phyloP scores from a whole-genome alignment of 2,797 vertebrate species.

The Cossypha polioptera region DNA sequence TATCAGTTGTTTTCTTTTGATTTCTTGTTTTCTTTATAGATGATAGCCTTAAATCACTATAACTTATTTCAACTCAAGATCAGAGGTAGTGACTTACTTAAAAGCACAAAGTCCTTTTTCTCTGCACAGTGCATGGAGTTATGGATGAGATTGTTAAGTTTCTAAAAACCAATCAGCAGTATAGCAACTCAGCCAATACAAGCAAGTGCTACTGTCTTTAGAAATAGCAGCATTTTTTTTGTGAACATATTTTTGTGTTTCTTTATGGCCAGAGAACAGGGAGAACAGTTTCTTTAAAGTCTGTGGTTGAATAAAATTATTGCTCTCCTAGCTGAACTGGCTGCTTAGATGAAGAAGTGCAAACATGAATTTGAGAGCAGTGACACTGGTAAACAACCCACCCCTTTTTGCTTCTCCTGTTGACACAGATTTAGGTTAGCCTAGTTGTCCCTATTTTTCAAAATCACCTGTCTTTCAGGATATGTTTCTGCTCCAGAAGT shows the following conservation, averaged over 20 bases:
- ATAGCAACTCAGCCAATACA: neutral
- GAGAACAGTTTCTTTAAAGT: neutral
- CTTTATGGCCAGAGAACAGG: neutral
- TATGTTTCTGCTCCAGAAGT: neutral
- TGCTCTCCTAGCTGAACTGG: neutral
- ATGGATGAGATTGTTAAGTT: neutral
- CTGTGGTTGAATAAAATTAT: neutral
- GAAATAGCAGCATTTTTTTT: neutral
- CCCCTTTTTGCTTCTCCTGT: neutral
- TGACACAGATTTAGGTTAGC: neutral
- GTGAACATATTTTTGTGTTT: neutral
- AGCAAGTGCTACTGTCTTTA: neutral
- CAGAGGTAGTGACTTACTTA: neutral
- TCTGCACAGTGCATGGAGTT: neutral
- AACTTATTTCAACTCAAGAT: neutral
- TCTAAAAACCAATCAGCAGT: neutral
- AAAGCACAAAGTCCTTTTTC: neutral
- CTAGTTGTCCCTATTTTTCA: neutral
- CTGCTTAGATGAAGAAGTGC: neutral
- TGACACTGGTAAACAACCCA: accelerated
- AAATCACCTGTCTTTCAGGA: neutral
- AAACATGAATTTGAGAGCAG: neutral
- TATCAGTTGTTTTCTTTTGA: neutral
- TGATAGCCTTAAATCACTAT: neutral
- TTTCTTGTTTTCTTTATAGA: neutral